Conservation (phyloP, 2,113 vertebrate species). For the Dascyllus trimaculatus region DNA sequence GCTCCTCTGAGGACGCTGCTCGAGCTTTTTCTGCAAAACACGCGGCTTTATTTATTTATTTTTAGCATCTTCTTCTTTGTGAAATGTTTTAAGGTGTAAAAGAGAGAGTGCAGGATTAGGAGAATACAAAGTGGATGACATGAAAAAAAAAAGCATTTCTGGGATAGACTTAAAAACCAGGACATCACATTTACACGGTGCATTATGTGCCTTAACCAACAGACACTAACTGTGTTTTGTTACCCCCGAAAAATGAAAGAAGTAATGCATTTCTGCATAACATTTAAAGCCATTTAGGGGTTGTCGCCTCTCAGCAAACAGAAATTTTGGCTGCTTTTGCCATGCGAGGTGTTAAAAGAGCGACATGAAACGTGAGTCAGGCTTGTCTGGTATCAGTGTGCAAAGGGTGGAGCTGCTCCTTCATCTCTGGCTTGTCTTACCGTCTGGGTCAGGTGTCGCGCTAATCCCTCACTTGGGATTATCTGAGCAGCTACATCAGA, state of each 20-base stretch:
- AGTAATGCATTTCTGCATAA: conserved; percentile 1
- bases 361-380: neutral
- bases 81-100: conserved; percentile 3
- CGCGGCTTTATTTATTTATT: neutral
- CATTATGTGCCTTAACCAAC: conserved; percentile 14
- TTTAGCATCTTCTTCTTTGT: neutral
- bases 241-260: neutral
- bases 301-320: conserved; percentile 2
- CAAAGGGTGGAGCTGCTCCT: conserved; percentile 17
- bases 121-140: neutral
- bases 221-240: conserved; percentile 12
- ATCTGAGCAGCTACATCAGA: conserved; percentile 26
- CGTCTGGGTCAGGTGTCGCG: conserved; percentile 25
- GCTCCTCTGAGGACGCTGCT: neutral
- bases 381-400: neutral
- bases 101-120: conserved; percentile 4
- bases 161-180: conserved; percentile 34
- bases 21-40: neutral
- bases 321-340: neutral
- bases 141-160: conserved; percentile 24
- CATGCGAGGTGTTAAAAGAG: neutral
- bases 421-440: conserved; percentile 12
- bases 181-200: conserved; percentile 29
- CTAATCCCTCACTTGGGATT: conserved; percentile 61
- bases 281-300: neutral